phyloP scores from a whole-genome alignment of 2,888 invertebrate species.

The Megaustenia siamemsis region DNA sequence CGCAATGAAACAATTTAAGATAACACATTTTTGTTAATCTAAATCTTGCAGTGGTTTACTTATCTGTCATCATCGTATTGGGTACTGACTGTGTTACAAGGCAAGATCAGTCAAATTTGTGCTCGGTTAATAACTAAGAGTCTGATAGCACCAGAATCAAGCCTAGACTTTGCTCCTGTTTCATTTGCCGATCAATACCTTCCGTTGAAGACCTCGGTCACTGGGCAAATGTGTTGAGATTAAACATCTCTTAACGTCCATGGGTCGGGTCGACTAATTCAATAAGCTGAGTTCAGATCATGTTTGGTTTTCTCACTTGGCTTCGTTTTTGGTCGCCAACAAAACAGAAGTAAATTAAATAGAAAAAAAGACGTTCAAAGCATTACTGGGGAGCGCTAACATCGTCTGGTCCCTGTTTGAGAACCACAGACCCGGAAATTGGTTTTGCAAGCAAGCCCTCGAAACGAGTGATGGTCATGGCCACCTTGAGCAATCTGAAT shows the following conservation, averaged over 20 bases:
- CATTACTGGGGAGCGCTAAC: background rate
- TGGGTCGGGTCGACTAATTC: background rate
- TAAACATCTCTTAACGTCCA: background rate
- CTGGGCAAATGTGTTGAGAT: background rate
- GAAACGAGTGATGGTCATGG: background rate
- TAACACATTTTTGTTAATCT: too few relatives aligned
- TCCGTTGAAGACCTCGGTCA: background rate
- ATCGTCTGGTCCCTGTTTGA: background rate
- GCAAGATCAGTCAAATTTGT: too few relatives aligned
- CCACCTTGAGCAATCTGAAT: background rate
- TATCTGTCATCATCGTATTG: too few relatives aligned
- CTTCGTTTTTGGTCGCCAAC: background rate
- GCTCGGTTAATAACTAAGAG: background rate
- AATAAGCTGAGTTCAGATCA: slow-evolving; percentile 3
- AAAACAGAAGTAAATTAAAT: slow-evolving; percentile 27
- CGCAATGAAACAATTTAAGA: too few relatives aligned
- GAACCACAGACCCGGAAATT: slow-evolving; percentile 10
- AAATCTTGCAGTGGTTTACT: too few relatives aligned
- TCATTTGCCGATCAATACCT: slow-evolving; percentile 3
- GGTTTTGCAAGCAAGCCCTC: slow-evolving; percentile 10
- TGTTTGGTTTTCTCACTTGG: slow-evolving; percentile 7
- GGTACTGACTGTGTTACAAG: too few relatives aligned
- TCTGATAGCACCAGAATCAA: background rate
- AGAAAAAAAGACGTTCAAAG: background rate
- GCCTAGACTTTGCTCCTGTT: slow-evolving; percentile 20